phyloP scores from a whole-genome alignment of 2,797 vertebrate species.

The Urocyon cinereoargenteus region DNA sequence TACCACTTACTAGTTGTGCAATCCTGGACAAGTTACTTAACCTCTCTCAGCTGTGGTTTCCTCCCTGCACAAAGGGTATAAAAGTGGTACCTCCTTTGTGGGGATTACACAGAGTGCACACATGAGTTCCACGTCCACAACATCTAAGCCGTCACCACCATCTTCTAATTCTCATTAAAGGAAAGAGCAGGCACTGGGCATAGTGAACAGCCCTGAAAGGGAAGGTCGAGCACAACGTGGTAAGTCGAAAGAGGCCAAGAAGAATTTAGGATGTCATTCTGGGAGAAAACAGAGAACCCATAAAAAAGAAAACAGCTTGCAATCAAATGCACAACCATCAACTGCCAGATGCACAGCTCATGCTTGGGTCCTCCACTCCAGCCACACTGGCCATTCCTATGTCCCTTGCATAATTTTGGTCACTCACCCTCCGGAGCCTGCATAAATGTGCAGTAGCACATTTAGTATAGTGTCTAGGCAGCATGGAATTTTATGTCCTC shows the following conservation, averaged over 20 bases:
- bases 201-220: not conserved
- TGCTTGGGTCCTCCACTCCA: not conserved
- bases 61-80: not conserved
- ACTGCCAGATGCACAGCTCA: not conserved
- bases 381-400: not conserved
- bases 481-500: not conserved
- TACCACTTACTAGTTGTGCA: not conserved
- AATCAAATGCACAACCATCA: not conserved
- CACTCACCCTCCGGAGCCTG: not conserved
- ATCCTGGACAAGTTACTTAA: not conserved
- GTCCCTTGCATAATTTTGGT: not conserved
- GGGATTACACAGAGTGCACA: not conserved
- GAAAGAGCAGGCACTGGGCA: not conserved
- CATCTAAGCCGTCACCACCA: not conserved
- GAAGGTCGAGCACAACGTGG: not conserved
- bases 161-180: not conserved
- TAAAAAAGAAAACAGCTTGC: not conserved
- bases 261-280: not conserved
- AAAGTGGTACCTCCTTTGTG: not conserved
- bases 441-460: not conserved
- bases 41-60: not conserved
- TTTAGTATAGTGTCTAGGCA: too few species aligned
- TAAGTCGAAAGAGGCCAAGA: not conserved
- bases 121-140: not conserved
- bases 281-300: not conserved